A percentile compares a stretch with the other conserved stretches of the same genome.
Conservation (phyloP, 2,797 vertebrate genomes). For the Pipistrellus nathusii region DNA sequence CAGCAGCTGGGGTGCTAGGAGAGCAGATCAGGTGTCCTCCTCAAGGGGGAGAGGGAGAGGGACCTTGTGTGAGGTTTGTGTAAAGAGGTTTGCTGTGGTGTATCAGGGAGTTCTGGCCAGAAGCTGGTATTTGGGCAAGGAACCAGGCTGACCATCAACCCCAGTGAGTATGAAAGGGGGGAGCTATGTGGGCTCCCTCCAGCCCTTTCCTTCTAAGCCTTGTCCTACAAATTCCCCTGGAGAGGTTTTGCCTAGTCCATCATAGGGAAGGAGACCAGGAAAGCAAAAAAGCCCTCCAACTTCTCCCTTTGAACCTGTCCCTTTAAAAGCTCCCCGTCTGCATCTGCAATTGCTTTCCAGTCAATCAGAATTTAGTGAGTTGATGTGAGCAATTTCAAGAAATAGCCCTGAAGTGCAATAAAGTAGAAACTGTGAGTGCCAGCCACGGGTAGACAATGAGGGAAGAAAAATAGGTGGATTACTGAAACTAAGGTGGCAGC, state of each 20-base stretch:
- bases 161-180: background rate
- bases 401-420: constrained; percentile 26
- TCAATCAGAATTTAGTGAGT: constrained; percentile 43
- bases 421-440: constrained; percentile 51
- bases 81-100: constrained; percentile 55
- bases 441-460: background rate
- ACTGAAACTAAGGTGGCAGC: background rate
- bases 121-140: constrained; percentile 54
- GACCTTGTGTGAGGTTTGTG: background rate
- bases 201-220: background rate
- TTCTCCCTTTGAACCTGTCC: background rate
- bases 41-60: background rate
- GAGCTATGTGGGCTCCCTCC: rapidly evolving
- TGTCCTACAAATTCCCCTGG: background rate
- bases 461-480: background rate
- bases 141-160: constrained; percentile 41
- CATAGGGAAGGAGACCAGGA: background rate
- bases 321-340: background rate
- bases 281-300: background rate
- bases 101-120: rapidly evolving
- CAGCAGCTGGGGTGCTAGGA: background rate
- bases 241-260: background rate
- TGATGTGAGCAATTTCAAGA: constrained; percentile 38
- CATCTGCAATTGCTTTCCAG: constrained; percentile 23
- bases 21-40: background rate